phyloP scores from a whole-genome alignment of 2,888 invertebrate genomes.

The Sarcophaga rosellei region DNA sequence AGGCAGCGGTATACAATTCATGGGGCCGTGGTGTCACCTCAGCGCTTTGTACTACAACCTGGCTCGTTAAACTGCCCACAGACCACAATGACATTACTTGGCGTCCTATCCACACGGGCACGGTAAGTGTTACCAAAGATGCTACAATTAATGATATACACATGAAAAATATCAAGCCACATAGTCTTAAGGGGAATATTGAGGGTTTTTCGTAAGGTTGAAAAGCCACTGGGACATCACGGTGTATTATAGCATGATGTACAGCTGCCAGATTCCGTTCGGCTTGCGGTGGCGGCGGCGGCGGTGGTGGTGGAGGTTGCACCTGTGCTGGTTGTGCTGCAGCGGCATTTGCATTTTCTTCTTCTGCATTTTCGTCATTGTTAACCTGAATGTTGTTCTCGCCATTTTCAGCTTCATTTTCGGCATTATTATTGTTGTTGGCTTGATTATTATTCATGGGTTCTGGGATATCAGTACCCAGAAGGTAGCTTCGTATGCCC shows the following conservation, averaged over 20 bases:
- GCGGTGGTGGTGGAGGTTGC: constrained; percentile 61
- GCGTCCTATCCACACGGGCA: constrained; percentile 95
- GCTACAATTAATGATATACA: constrained; percentile 92
- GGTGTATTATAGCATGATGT: constrained; percentile 93
- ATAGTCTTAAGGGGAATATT: constrained; percentile 88
- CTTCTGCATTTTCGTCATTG: constrained; percentile 71
- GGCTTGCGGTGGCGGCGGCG: constrained; percentile 79
- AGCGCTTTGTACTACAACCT: constrained; percentile 71
- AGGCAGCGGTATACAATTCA: constrained; percentile 97
- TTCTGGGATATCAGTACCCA: constrained; percentile 85
- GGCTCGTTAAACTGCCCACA: constrained; percentile 81
- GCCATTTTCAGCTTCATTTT: constrained; percentile 50
- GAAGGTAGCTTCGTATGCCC: constrained; percentile 93
- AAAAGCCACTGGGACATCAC: constrained; percentile 92
- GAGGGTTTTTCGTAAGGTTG: constrained; percentile 91
- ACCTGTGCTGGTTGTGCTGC: constrained; percentile 74
- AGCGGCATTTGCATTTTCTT: constrained; percentile 43
- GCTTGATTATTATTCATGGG: constrained; percentile 75
- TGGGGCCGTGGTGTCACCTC: constrained; percentile 87
- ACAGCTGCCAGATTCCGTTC: constrained; percentile 87
- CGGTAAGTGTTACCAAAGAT: constrained; percentile 90
- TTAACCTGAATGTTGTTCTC: constrained; percentile 53
- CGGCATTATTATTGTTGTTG: constrained; percentile 71
- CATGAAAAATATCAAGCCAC: constrained; percentile 88
- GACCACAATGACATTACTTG: constrained; percentile 94